Evolutionary conservation across 2,113 vertebrate species (phyloP).

Genomic region (Mus musculus): DNA sequence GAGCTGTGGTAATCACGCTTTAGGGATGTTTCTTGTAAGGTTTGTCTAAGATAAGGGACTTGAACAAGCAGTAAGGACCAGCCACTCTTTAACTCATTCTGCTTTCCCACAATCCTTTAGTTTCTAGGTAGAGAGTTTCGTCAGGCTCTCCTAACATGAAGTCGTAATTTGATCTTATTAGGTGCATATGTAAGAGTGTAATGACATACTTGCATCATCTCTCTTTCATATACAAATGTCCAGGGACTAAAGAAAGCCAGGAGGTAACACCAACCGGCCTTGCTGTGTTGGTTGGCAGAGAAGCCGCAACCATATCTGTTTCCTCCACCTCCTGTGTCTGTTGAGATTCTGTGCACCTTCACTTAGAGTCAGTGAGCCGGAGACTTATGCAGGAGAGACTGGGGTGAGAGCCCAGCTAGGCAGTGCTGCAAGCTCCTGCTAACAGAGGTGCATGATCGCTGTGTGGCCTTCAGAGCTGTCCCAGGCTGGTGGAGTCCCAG

Average conservation of each 20-base stretch:
- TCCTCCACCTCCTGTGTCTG: background rate
- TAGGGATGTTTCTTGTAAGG: background rate
- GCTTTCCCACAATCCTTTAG: background rate
- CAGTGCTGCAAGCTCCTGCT: background rate
- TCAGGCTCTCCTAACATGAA: background rate
- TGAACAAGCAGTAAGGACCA: background rate
- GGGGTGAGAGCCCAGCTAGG: background rate
- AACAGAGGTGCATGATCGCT: background rate
- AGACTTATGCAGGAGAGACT: background rate
- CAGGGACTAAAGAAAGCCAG: background rate
- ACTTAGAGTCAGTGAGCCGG: background rate
- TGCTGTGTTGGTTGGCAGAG: background rate
- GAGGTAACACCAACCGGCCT: background rate
- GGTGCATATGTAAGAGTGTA: background rate
- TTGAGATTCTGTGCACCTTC: slow-evolving; percentile 6
- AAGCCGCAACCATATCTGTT: background rate
- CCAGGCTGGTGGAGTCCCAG: background rate
- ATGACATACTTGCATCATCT: background rate
- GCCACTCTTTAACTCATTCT: background rate
- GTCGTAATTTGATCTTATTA: background rate
- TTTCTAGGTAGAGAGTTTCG: background rate
- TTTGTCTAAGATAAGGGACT: background rate
- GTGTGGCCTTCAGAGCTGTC: background rate
- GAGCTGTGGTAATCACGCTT: background rate
- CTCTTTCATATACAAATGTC: background rate